phyloP scores from a whole-genome alignment of 2,113 vertebrate genomes.

The Isurus oxyrinchus region DNA sequence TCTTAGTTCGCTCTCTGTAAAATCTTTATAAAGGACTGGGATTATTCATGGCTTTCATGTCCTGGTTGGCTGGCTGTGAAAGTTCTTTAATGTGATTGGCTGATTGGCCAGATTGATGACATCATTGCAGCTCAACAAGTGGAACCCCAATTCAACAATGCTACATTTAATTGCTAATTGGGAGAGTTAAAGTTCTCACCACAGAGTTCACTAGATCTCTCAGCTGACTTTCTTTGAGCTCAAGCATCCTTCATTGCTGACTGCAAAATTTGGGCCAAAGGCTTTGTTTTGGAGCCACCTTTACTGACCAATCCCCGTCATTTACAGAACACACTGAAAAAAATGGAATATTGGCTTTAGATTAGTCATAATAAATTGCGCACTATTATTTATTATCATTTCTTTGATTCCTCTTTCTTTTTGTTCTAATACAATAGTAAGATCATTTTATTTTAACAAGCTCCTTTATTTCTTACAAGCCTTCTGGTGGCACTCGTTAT shows the following conservation, averaged over 20 bases:
- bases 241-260: background rate
- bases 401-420: slow-evolving; percentile 16
- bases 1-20: background rate
- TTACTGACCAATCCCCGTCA: background rate
- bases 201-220: background rate
- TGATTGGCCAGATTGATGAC: background rate
- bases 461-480: slow-evolving; percentile 66
- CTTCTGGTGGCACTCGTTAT: slow-evolving; percentile 62
- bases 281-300: no score
- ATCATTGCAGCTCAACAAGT: no score
- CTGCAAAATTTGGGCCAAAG: background rate
- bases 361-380: background rate
- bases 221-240: background rate
- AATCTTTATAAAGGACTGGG: background rate
- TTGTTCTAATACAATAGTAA: slow-evolving; percentile 38
- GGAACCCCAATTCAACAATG: no score
- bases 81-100: background rate
- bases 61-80: background rate
- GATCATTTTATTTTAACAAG: slow-evolving; percentile 59
- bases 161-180: background rate
- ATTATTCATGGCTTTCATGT: background rate
- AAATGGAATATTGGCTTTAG: background rate
- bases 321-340: background rate
- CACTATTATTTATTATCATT: background rate
- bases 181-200: background rate